A percentile compares a stretch with the other conserved stretches of the same genome.
These are phyloP conservation scores for Drosophila insularis DNA, from an alignment of 1,140 invertebrate species.

Conservation along the genomic window DNA sequence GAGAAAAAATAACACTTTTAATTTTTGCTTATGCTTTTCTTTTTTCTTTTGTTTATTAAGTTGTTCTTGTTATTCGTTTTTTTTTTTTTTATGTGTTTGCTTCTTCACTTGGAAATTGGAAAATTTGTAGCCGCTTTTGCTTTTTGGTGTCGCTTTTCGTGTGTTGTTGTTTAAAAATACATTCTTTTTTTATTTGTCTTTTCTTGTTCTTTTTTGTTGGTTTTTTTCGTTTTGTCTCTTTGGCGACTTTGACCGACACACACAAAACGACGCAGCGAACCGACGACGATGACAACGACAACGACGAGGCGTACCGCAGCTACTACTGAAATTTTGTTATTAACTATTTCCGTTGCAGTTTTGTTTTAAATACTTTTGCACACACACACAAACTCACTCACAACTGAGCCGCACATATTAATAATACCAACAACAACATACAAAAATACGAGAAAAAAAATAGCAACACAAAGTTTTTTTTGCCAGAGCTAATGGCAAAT, in stretches of 20 bases:
- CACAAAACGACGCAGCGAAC: constrained; percentile 13
- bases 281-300: constrained; percentile 6
- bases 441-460: constrained; percentile 38
- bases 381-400: constrained; percentile 25
- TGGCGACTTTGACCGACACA: constrained; percentile 6
- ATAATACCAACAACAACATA: constrained; percentile 5
- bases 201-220: constrained; percentile 13
- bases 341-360: constrained; percentile 61
- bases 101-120: constrained; percentile 43
- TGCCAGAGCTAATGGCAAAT: constrained; percentile 15
- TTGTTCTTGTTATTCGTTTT: not conserved
- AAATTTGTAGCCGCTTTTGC: constrained; percentile 20
- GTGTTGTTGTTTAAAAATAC: constrained; percentile 48
- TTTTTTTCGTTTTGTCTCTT: not conserved
- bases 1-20: constrained; percentile 25
- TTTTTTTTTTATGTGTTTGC: not conserved
- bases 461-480: constrained; percentile 5
- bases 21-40: constrained; percentile 31
- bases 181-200: constrained; percentile 25
- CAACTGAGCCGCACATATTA: constrained; percentile 24
- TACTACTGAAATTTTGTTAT: constrained; percentile 56
- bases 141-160: constrained; percentile 13
- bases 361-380: constrained; percentile 56
- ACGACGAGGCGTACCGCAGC: constrained; percentile 43
- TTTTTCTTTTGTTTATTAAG: constrained; percentile 1